Conservation (phyloP, 2,888 invertebrate species). For the Digitonthophagus gazella region DNA sequence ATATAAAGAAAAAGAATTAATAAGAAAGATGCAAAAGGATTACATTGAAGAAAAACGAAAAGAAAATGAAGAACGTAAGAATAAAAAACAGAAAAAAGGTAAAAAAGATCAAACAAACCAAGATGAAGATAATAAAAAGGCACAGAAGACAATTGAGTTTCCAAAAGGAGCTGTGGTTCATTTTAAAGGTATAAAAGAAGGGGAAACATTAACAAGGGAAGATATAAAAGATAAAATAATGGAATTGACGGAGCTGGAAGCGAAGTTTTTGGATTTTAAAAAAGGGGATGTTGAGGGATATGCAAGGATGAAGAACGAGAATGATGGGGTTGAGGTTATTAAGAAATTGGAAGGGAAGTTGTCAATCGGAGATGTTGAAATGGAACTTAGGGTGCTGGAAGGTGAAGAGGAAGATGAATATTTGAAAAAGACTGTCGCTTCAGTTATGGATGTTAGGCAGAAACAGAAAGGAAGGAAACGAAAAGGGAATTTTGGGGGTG, state of each 20-base stretch:
- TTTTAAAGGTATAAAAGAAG: slow-evolving; percentile 63
- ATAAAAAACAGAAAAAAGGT: slow-evolving; percentile 57
- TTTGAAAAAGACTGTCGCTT: slow-evolving; percentile 61
- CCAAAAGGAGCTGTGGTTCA: slow-evolving; percentile 75
- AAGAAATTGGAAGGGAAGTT: slow-evolving; percentile 61
- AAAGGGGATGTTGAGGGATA: slow-evolving; percentile 72
- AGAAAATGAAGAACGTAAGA: slow-evolving; percentile 58
- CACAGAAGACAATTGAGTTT: slow-evolving; percentile 53
- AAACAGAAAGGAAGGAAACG: slow-evolving; percentile 42
- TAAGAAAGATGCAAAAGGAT: slow-evolving; percentile 68
- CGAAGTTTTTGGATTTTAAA: slow-evolving; percentile 75
- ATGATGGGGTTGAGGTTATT: slow-evolving; percentile 63
- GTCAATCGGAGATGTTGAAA: slow-evolving; percentile 41
- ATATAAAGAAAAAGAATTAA: slow-evolving; percentile 67
- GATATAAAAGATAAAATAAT: slow-evolving; percentile 69
- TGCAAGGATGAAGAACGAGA: slow-evolving; percentile 68
- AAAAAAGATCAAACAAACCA: slow-evolving; percentile 49
- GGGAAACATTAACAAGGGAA: slow-evolving; percentile 61
- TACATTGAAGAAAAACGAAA: slow-evolving; percentile 67
- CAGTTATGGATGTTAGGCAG: slow-evolving; percentile 51
- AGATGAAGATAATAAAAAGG: slow-evolving; percentile 36
- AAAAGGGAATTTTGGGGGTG: slow-evolving; percentile 42
- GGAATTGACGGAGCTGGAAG: slow-evolving; percentile 58
- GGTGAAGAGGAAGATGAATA: slow-evolving; percentile 72
- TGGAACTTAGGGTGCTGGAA: slow-evolving; percentile 62